Percentiles rank a stretch among this genome's conserved stretches.
Evolutionary conservation across 2,113 vertebrate species (phyloP).

Genomic region (Pelecanus crispus): DNA sequence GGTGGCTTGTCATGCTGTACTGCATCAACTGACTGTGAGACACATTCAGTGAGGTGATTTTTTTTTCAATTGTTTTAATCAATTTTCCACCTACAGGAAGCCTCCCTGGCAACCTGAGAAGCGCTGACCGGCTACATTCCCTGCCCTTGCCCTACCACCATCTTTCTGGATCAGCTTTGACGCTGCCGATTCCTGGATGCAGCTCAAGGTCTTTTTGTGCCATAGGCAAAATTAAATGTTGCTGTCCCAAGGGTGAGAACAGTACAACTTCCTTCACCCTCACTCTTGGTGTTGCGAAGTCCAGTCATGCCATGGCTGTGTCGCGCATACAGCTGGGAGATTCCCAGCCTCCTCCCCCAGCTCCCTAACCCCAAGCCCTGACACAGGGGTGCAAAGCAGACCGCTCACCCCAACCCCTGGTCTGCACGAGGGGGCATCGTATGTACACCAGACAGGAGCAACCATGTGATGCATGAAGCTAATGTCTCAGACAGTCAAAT

Average conservation of each 20-base stretch:
- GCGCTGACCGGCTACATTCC: rapidly evolving
- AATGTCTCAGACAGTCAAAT: not conserved
- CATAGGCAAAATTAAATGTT: not conserved
- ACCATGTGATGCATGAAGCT: too few species aligned
- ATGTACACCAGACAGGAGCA: not conserved
- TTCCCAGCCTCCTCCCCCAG: too few species aligned
- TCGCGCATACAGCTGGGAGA: too few species aligned
- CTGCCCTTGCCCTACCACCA: too few species aligned
- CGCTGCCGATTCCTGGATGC: not conserved
- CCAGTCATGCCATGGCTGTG: rapidly evolving
- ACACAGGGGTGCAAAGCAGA: not conserved
- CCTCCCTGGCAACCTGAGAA: not conserved
- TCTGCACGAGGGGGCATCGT: rapidly evolving
- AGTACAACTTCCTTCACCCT: not conserved
- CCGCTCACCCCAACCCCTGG: not conserved
- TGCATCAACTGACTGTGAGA: not conserved
- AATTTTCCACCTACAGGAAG: not conserved
- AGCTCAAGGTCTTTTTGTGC: not conserved
- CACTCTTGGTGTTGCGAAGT: not conserved
- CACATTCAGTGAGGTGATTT: not conserved
- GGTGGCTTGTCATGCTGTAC: not conserved
- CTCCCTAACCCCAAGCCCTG: not conserved
- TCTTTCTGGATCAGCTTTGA: not conserved
- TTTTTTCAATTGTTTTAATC: not conserved
- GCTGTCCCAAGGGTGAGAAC: not conserved